Evolutionary conservation across 2,797 vertebrate genomes (phyloP).

Genomic region (Tangara arthus): DNA sequence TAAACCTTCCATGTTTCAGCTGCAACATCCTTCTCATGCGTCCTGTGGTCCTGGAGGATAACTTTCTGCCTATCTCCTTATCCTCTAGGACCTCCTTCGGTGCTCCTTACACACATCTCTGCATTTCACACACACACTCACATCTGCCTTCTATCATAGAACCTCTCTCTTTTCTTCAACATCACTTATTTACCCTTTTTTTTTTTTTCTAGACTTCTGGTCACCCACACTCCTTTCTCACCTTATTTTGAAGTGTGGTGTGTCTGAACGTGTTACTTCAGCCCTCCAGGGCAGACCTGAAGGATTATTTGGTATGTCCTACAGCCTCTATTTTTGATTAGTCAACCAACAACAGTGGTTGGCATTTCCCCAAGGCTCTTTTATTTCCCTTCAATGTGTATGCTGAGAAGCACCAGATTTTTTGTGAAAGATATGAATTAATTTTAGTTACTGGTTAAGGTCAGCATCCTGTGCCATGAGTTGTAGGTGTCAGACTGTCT

Average conservation of each 20-base stretch:
- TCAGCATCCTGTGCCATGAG: background rate
- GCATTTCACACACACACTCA: background rate
- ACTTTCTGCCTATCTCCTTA: background rate
- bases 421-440: background rate
- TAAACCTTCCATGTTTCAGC: accelerated
- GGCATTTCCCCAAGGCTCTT: background rate
- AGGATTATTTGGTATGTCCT: background rate
- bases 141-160: background rate
- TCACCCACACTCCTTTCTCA: background rate
- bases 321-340: background rate
- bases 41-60: background rate
- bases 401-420: background rate
- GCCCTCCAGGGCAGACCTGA: background rate
- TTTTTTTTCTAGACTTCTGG: background rate
- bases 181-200: background rate
- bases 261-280: background rate
- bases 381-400: background rate
- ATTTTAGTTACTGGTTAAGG: background rate
- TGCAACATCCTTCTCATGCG: background rate
- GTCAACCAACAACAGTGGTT: background rate
- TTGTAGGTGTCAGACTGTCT: background rate
- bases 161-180: background rate
- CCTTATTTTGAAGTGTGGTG: background rate
- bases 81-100: background rate
- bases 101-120: background rate